phyloP scores from a whole-genome alignment of 2,797 vertebrate species.

The Sebastes miniatus region DNA sequence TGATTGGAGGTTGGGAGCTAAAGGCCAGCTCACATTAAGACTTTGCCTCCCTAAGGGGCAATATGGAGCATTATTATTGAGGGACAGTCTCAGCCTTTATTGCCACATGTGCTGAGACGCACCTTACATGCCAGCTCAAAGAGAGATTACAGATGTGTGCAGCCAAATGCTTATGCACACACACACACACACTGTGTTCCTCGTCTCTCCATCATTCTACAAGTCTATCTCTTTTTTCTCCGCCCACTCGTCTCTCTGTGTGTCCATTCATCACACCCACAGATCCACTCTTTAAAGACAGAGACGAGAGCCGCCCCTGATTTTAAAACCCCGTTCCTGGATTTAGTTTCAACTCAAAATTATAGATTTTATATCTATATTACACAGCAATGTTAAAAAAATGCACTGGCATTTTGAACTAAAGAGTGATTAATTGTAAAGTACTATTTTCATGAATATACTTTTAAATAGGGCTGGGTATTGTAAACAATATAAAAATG shows the following conservation, averaged over 20 bases:
- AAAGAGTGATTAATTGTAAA: not conserved
- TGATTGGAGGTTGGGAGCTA: constrained; percentile 77
- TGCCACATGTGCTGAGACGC: constrained; percentile 59
- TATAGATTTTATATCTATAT: not conserved
- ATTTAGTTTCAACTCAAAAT: not conserved
- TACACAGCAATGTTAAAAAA: not conserved
- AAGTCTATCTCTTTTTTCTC: constrained; percentile 54
- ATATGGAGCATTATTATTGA: constrained; percentile 73
- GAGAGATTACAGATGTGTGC: constrained; percentile 56
- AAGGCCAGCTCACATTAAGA: constrained; percentile 82
- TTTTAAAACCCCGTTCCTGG: constrained; percentile 18
- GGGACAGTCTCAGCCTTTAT: constrained; percentile 64
- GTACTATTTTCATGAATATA: not conserved
- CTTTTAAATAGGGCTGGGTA: too few species aligned
- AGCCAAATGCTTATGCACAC: not conserved
- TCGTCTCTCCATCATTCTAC: constrained; percentile 67
- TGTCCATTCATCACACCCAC: constrained; percentile 76
- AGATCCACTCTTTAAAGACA: constrained; percentile 44
- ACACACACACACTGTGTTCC: constrained; percentile 32
- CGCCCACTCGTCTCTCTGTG: constrained; percentile 62
- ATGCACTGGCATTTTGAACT: not conserved
- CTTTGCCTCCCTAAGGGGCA: constrained; percentile 71
- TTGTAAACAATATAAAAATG: too few species aligned
- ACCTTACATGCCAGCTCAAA: constrained; percentile 48
- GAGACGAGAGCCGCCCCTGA: constrained; percentile 8